Evolutionary conservation across 2,797 vertebrate species (phyloP), one percentile per base, ranked within the genome.

Genomic region (Gephyroberyx darwinii): DNA sequence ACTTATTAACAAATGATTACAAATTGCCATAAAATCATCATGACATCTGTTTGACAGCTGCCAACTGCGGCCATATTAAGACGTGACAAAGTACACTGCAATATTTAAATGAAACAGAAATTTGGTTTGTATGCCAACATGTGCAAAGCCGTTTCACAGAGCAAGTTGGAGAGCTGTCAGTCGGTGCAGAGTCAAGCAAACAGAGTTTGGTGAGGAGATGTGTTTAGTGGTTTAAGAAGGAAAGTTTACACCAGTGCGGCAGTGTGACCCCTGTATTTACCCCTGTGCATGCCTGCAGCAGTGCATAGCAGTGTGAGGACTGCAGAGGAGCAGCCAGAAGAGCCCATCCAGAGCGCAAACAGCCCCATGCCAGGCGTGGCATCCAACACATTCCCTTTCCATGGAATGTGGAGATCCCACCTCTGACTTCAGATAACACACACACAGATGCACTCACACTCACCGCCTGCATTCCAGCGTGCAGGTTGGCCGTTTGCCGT

Each of bases 401-500:
- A 33, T 2, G 55, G 48, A 26, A 70, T 14, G 62, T 55, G 68
- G 60, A 60, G 63, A 76, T 30, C 43, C 65, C 68, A 50, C 52
- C 67, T 58, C 60, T 59, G 52, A 75, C 53, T 37, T 57, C 55
- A 69, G 45, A 71, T 2, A 63, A 12, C 17, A n/a, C 65, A n/a
- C 65, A 75, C 59, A 62, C 69, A 59, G 16, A 64, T 65, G 19
- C 92, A 96, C 96, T 96, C 86, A 96, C 96, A 10, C 75, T 86
- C 64, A 86, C 73, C 63, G 86, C 59, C 78, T 71, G 39, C 72
- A 88, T 83, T 65, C 88, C 82, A 0, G 64, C 6, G 74, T 82
- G 74, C 2, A 75, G 79, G 91, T 96, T 97, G 77, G 96, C 96
- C 72, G 86, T 95, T 75, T 96, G 96, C 74, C 98, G 94, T 68